Conservation (phyloP, 1,140 invertebrate species). For the Fragariocoptes setiger region DNA sequence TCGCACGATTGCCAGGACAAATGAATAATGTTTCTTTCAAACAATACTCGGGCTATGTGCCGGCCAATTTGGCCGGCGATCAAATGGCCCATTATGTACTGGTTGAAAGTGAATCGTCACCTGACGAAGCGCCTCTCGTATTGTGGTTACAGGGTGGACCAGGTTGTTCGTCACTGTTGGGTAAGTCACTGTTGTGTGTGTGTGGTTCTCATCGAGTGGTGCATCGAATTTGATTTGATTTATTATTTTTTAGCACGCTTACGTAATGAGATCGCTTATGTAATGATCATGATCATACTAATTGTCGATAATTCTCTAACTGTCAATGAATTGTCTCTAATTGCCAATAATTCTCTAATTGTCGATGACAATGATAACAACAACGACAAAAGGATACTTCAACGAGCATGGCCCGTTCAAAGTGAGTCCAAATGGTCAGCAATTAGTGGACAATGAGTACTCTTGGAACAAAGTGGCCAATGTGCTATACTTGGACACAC, state of each 20-base stretch:
- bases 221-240: too few relatives aligned
- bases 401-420: slow-evolving; percentile 22
- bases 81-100: slow-evolving; percentile 17
- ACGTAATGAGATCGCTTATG: too few relatives aligned
- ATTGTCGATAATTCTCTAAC: too few relatives aligned
- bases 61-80: slow-evolving; percentile 9
- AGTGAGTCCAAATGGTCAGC: slow-evolving; percentile 16
- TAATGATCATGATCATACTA: too few relatives aligned
- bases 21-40: slow-evolving; percentile 9
- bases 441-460: slow-evolving; percentile 17
- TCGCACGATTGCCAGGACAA: slow-evolving; percentile 12
- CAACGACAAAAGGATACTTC: slow-evolving; percentile 20
- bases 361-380: too few relatives aligned
- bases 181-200: too few relatives aligned
- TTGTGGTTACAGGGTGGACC: slow-evolving; percentile 27
- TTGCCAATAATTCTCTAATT: too few relatives aligned
- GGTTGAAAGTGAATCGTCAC: slow-evolving; percentile 19
- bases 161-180: slow-evolving; percentile 22
- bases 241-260: too few relatives aligned
- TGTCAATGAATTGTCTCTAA: too few relatives aligned
- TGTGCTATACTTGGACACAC: slow-evolving; percentile 28
- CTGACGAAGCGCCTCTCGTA: slow-evolving; percentile 20
- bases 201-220: too few relatives aligned
- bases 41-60: slow-evolving; percentile 15
- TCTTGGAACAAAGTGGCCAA: slow-evolving; percentile 33